Conservation (phyloP, 2,797 vertebrate species). For the Tapera naevia region DNA sequence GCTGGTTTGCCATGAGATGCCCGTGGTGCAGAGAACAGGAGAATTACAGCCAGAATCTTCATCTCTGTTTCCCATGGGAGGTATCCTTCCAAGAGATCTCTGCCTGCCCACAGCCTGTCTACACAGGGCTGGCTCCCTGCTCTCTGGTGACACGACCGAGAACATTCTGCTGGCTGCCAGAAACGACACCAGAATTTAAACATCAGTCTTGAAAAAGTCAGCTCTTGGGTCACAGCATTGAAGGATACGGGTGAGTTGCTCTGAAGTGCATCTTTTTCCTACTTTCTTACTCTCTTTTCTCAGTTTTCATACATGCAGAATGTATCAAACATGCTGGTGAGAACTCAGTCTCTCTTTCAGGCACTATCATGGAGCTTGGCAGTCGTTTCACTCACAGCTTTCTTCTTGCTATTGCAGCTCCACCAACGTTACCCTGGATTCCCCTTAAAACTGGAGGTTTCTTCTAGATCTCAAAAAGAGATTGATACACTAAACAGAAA, state of each 20-base stretch:
- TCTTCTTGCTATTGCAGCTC: constrained; percentile 38
- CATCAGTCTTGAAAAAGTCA: not conserved
- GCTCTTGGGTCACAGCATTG: not conserved
- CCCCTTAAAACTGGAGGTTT: constrained; percentile 71
- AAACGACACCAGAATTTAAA: not conserved
- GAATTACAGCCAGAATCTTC: not conserved
- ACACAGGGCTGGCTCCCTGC: not conserved
- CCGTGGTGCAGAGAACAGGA: not conserved
- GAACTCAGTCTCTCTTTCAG: constrained; percentile 40
- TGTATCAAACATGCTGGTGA: not conserved
- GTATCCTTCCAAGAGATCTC: not conserved
- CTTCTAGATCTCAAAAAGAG: constrained; percentile 72
- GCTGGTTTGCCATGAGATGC: not conserved
- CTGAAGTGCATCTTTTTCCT: not conserved
- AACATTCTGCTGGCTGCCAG: not conserved
- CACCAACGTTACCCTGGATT: constrained; percentile 58
- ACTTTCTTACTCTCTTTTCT: not conserved
- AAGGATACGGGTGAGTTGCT: not conserved
- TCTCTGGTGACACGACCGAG: not conserved
- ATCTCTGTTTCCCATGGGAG: not conserved
- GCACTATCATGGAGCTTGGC: constrained; percentile 18
- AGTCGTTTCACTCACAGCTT: not conserved
- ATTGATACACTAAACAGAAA: constrained; percentile 67
- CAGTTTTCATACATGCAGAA: not conserved
- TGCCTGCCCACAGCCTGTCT: not conserved